Percentiles rank a stretch among this genome's conserved stretches.
Evolutionary conservation across 2,113 vertebrate species (phyloP).

Genomic region (Arvicanthis niloticus): DNA sequence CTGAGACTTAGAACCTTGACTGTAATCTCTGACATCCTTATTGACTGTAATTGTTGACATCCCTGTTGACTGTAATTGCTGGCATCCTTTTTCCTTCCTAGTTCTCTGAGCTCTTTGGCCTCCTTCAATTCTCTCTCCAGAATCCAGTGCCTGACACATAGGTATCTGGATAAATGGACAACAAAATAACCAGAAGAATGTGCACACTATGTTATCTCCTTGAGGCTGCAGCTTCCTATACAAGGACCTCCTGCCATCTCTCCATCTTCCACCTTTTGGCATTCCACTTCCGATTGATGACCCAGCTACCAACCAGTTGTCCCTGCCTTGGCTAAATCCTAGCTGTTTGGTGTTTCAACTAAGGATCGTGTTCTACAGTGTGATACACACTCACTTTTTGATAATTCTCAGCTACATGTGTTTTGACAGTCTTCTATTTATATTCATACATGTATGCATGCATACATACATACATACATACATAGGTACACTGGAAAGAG

Average conservation of each 20-base stretch:
- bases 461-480: neutral
- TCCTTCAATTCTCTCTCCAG: slow-evolving; percentile 7
- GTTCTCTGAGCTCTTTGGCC: neutral
- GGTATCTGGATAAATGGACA: neutral
- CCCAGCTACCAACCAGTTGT: neutral
- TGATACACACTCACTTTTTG: neutral
- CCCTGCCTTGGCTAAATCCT: neutral
- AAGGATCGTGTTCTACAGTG: neutral
- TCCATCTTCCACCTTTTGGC: neutral
- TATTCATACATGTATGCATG: neutral
- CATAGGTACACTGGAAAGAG: neutral
- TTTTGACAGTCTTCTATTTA: slow-evolving; percentile 15
- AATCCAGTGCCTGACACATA: neutral
- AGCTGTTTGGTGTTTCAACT: neutral
- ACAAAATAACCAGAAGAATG: neutral
- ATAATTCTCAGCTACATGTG: neutral
- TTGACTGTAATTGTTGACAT: neutral
- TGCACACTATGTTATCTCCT: neutral
- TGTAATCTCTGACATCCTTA: neutral
- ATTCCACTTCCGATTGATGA: neutral
- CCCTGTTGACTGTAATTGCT: neutral
- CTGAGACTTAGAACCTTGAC: neutral
- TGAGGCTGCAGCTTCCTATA: neutral
- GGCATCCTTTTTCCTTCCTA: slow-evolving; percentile 1
- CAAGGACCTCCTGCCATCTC: neutral